Conservation (phyloP, 2,113 vertebrate species). For the Rostratula benghalensis region DNA sequence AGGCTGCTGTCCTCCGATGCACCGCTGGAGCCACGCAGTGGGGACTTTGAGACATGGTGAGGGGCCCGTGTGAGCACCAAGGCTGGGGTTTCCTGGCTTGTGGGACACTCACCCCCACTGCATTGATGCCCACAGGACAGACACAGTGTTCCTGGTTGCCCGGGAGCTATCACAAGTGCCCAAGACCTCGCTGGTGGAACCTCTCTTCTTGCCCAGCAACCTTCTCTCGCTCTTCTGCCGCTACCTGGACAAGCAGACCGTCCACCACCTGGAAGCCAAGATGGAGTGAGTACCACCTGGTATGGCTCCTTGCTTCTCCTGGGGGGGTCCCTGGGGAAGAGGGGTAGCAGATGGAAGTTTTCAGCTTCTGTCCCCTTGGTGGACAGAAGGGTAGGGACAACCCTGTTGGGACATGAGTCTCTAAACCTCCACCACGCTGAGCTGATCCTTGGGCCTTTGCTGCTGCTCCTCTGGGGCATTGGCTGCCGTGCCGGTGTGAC, state of each 20-base stretch:
- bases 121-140: conserved; percentile 77
- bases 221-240: conserved; percentile 91
- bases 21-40: conserved; percentile 77
- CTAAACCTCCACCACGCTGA: not conserved
- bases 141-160: conserved; percentile 87
- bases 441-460: not conserved
- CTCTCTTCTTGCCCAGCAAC: conserved; percentile 89
- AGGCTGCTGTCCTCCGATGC: conserved; percentile 82
- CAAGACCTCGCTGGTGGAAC: conserved; percentile 84
- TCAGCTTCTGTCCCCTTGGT: not conserved
- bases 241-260: conserved; percentile 89
- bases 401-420: not conserved
- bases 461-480: not conserved
- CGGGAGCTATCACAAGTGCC: conserved; percentile 85
- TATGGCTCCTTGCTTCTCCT: not conserved
- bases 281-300: conserved; percentile 81
- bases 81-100: rapidly evolving
- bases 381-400: too few relatives aligned
- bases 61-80: not conserved
- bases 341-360: rapidly evolving
- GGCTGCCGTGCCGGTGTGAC: not conserved
- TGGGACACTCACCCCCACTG: not conserved
- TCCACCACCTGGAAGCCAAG: conserved; percentile 87
- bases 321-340: not conserved
- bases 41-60: conserved; percentile 89